Conservation (phyloP, 2,888 invertebrate genomes). For the Halocaridina rubra region DNA sequence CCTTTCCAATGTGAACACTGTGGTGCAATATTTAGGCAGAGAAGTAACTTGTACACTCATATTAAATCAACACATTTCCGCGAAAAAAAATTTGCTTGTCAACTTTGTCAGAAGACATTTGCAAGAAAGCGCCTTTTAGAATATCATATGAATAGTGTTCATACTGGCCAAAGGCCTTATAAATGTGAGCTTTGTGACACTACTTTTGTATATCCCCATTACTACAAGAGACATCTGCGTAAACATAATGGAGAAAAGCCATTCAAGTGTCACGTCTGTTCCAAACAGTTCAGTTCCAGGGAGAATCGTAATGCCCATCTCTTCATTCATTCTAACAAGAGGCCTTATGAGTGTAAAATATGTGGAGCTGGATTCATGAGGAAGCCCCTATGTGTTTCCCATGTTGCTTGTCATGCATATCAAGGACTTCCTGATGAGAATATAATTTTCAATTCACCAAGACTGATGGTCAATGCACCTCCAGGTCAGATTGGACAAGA, state of each 20-base stretch:
- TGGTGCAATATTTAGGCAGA: conserved; percentile 82
- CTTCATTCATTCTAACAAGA: conserved; percentile 63
- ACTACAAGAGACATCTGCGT: conserved; percentile 62
- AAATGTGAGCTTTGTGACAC: conserved; percentile 59
- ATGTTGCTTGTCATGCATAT: conserved; percentile 38
- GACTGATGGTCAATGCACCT: conserved; percentile 30
- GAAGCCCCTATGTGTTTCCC: conserved; percentile 58
- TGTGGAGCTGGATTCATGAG: conserved; percentile 64
- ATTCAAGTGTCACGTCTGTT: conserved; percentile 74
- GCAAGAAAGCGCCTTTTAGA: conserved; percentile 60
- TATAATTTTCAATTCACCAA: conserved; percentile 59
- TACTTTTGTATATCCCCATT: conserved; percentile 63
- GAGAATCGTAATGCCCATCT: conserved; percentile 74
- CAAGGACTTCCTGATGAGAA: conserved; percentile 39
- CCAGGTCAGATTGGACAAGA: neutral
- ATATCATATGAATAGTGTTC: conserved; percentile 69
- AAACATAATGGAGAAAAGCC: conserved; percentile 64
- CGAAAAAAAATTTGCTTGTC: conserved; percentile 72
- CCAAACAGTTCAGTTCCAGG: conserved; percentile 84
- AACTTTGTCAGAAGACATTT: conserved; percentile 61
- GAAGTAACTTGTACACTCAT: conserved; percentile 85
- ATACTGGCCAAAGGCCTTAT: conserved; percentile 62
- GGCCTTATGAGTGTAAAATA: conserved; percentile 64
- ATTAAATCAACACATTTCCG: conserved; percentile 80
- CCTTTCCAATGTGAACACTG: conserved; percentile 79